Evolutionary conservation across 2,888 invertebrate species (phyloP), one percentile per base, ranked within the genome.

Genomic region (Pristionchus entomophagus): DNA sequence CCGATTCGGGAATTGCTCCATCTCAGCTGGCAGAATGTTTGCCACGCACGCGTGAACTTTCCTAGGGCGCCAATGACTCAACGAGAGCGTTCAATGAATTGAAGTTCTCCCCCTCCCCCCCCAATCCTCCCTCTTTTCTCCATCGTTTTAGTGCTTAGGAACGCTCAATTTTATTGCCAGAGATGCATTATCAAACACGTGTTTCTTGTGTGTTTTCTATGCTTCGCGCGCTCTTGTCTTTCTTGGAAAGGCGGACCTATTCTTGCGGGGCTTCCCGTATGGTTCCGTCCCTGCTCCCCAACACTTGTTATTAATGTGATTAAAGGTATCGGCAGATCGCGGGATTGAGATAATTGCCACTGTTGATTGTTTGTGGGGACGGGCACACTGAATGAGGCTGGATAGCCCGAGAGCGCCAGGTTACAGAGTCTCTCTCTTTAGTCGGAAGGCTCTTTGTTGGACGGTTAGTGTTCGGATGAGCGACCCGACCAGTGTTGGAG

Each of bases 311-410:
- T 73, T 73, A 73, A 41, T 73, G 14, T 41, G 45, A 45, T 73
- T 73, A 73, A 45, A 73, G 73, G 73, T 41, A 73, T 73, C 73
- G 73, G 8, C 10, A 19, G 35, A 35, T n/a, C 41, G 22, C 32
- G 22, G 45, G 73, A 73, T 41, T 73, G 73, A 26, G n/a, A 45
- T 73, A 73, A 73, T 73, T 19, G 38, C 41, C n/a, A 73, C 41
- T n/a, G 41, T 73, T 73, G 45, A 73, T 73, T 73, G 73, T 73
- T 73, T 73, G 41, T 73, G 73, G 22, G n/a, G 14, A 41, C 10
- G 73, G 26, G 22, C 35, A 73, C 22, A 17, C 73, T 73, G 45
- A 73, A 73, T 73, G 73, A 26, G 73, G 38, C 65, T 65, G 41
- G 73, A 73, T 73, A 41, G 73, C 73, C 19, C 17, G 56, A n/a